Conservation (phyloP, 2,113 vertebrate species). For the Otis tarda region DNA sequence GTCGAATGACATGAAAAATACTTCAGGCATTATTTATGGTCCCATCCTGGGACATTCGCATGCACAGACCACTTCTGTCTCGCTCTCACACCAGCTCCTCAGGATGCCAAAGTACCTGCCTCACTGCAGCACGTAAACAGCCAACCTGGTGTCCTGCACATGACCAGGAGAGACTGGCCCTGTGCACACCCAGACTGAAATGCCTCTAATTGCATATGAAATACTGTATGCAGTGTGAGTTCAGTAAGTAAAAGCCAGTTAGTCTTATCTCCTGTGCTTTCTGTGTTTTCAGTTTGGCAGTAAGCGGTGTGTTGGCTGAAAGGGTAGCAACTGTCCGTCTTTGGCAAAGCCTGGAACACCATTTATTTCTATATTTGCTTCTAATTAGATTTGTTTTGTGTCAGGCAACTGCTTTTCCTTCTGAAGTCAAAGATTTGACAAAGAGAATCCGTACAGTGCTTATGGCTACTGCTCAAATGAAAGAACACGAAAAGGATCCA, state of each 20-base stretch:
- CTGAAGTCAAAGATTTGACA: conserved; percentile 94
- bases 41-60: neutral
- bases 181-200: neutral
- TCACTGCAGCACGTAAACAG: rapidly evolving
- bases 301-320: neutral
- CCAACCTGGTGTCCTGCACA: neutral
- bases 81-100: neutral
- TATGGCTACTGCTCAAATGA: conserved; percentile 98
- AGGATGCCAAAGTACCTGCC: neutral
- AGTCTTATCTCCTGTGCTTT: neutral
- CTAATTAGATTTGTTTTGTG: conserved; percentile 3
- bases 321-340: neutral
- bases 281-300: neutral
- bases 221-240: neutral
- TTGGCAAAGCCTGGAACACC: neutral
- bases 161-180: neutral
- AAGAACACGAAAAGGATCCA: conserved; percentile 94
- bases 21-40: neutral
- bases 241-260: neutral
- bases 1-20: neutral
- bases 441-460: conserved; percentile 96
- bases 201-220: neutral
- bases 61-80: neutral
- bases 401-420: conserved; percentile 90
- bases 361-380: neutral